Evolutionary conservation across 1,140 invertebrate species (phyloP).

Genomic region (Procambarus clarkii): DNA sequence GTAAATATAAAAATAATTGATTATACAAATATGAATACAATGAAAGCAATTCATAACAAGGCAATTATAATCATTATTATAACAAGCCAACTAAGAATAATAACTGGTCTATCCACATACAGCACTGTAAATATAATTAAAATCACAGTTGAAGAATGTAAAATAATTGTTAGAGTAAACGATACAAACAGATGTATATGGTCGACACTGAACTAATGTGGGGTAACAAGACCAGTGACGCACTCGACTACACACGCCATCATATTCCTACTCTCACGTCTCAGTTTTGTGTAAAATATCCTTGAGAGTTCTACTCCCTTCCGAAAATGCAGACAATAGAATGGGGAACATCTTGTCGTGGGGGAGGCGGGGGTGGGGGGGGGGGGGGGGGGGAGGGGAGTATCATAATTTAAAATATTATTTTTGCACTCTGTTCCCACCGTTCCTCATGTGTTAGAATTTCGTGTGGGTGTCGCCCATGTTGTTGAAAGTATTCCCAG

Average conservation of each 20-base stretch:
- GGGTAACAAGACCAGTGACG: background rate
- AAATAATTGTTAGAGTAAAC: background rate
- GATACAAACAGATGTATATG: background rate
- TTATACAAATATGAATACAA: background rate
- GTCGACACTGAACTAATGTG: background rate
- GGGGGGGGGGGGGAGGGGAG: too few species aligned
- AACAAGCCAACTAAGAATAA: background rate
- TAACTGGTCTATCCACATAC: background rate
- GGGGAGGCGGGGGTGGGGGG: too few species aligned
- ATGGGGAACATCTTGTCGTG: background rate
- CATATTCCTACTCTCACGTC: background rate
- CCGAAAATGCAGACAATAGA: conserved; percentile 9
- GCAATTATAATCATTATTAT: background rate
- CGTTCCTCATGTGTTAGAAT: background rate
- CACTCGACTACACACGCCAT: background rate
- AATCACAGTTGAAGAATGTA: background rate
- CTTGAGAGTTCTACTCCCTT: background rate
- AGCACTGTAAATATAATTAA: background rate
- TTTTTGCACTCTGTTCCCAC: background rate
- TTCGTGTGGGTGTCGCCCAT: conserved; percentile 13
- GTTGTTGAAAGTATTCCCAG: conserved; percentile 36
- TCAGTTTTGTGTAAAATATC: conserved; percentile 1
- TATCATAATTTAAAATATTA: background rate
- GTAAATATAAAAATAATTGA: background rate
- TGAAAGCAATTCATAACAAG: background rate